Percentiles rank a stretch among this genome's conserved stretches.
Conservation (phyloP, 2,113 vertebrate species). For the Ctenomys sociabilis region DNA sequence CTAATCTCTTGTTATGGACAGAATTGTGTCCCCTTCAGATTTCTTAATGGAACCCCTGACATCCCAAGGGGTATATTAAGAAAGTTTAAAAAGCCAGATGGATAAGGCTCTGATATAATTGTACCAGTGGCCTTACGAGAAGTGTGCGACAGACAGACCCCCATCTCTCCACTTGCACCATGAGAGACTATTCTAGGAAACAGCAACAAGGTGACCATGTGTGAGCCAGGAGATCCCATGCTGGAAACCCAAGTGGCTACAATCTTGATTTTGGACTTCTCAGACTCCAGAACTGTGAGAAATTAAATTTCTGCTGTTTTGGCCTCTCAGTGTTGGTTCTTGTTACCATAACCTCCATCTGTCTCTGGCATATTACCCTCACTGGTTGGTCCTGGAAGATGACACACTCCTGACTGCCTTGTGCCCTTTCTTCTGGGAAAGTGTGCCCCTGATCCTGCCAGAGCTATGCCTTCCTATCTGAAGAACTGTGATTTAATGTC, state of each 20-base stretch:
- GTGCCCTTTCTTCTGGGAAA: accelerated
- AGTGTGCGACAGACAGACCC: too few relatives aligned
- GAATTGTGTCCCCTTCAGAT: background rate
- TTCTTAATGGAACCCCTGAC: background rate
- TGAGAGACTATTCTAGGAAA: background rate
- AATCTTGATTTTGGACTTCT: background rate
- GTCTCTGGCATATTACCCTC: background rate
- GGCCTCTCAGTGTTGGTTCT: background rate
- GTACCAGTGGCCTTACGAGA: background rate
- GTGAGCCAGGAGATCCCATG: background rate
- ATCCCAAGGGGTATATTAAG: too few relatives aligned
- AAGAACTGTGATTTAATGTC: background rate
- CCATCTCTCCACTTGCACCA: background rate
- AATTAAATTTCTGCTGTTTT: background rate
- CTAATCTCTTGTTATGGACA: background rate
- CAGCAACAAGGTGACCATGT: background rate
- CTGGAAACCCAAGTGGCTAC: background rate
- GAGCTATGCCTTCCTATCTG: background rate
- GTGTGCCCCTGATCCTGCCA: background rate
- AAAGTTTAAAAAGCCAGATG: background rate
- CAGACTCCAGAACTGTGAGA: background rate
- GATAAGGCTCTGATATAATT: background rate
- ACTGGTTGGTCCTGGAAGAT: accelerated
- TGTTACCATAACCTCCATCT: background rate
- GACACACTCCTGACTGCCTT: accelerated